These are phyloP conservation scores for Apotomis turbidana DNA, from an alignment of 2,888 invertebrate species.

Conservation along the genomic window DNA sequence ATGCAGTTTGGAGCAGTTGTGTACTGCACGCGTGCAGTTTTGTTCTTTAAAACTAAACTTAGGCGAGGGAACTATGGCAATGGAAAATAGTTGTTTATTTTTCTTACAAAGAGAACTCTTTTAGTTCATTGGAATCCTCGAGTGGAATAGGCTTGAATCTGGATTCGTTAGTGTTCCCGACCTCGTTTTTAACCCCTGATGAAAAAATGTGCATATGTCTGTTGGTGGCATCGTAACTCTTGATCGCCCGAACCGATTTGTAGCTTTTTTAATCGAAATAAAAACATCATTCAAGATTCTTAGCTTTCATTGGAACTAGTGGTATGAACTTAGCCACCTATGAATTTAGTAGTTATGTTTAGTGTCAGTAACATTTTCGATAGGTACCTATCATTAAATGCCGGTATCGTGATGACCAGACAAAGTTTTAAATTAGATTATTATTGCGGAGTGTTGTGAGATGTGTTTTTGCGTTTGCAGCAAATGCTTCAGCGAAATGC, in stretches of 20 bases:
- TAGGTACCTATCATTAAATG: too few species aligned
- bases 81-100: slow-evolving; percentile 37
- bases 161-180: not conserved
- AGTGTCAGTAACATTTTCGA: too few species aligned
- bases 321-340: too few species aligned
- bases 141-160: slow-evolving; percentile 11
- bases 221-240: too few species aligned
- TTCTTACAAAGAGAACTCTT: slow-evolving; percentile 21
- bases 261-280: too few species aligned
- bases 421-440: too few species aligned
- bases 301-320: too few species aligned
- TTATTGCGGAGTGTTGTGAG: not conserved
- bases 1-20: slow-evolving; percentile 38
- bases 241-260: too few species aligned
- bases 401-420: too few species aligned
- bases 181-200: not conserved
- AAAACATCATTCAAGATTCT: too few species aligned
- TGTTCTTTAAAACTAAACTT: slow-evolving; percentile 39
- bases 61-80: slow-evolving; percentile 30
- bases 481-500: slow-evolving; percentile 9
- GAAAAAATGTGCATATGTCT: too few species aligned
- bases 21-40: slow-evolving; percentile 21
- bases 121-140: slow-evolving; percentile 9
- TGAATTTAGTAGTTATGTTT: too few species aligned
- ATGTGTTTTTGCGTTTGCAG: slow-evolving; percentile 11